Evolutionary conservation across 2,113 vertebrate genomes (phyloP), one percentile per base, ranked within the genome.

Genomic region (Nibea coibor): DNA sequence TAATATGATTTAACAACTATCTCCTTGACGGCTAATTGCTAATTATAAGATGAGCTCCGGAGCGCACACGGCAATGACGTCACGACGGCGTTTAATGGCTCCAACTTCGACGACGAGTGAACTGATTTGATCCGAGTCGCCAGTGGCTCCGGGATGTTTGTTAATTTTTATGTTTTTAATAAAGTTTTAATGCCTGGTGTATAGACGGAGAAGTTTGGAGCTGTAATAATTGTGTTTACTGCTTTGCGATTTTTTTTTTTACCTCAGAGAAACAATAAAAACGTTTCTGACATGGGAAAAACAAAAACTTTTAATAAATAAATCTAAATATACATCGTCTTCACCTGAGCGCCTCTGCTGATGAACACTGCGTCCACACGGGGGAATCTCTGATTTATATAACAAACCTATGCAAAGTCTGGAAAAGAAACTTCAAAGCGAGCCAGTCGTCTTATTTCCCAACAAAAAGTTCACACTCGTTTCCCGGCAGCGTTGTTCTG

Each of bases 401-500:
- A 80, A 17, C 3, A 0, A 0, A 47, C 42, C 71, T 76, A 73
- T 61, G 59, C 78, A 86, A 76, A 69, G 39, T 31, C 39, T 11
- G 6, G 47, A 39, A 1, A 59, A 53, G 63, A 24, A 31, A 77
- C 82, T 80, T 85, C 31, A 85, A 83, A 69, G 80, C 45, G 15
- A 43, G 39, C 31, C 45, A 56, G 68, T 65, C 22, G 1, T 58
- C 42, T n/a, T 14, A 31, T 69, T 77, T 45, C 63, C 78, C 63
- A 53, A 85, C 26, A 22, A 35, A 50, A 45, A 35, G 58, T 78
- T 75, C 72, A 61, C 11, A 58, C n/a, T 12, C 66, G 59, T 12
- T 72, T 77, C 85, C 83, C 77, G 2, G 42, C 45, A 28, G 73
- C 77, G 61, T 39, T 26, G 73, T 89, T 90, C 48, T 75, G 56